These are phyloP conservation scores for Syritta pipiens DNA, from an alignment of 2,888 invertebrate species.

Conservation along the genomic window DNA sequence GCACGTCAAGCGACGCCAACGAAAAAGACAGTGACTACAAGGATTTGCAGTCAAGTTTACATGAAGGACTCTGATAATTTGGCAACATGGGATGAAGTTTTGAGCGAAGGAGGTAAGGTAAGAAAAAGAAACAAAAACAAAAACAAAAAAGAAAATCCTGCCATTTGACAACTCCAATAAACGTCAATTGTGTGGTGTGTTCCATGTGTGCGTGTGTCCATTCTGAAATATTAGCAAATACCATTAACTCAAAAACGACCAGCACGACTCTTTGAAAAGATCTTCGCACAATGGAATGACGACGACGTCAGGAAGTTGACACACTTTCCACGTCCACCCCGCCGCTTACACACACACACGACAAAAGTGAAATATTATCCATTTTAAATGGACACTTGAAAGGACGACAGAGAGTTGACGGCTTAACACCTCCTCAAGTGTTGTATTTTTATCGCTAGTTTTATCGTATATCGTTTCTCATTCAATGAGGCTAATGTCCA, in stretches of 20 bases:
- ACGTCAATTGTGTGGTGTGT: slow-evolving; percentile 13
- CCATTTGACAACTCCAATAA: background rate
- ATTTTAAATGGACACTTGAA: slow-evolving; percentile 65
- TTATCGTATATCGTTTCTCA: slow-evolving; percentile 67
- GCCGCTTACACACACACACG: slow-evolving; percentile 1
- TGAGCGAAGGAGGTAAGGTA: slow-evolving; percentile 23
- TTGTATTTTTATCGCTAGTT: slow-evolving; percentile 67
- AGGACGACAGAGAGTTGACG: slow-evolving; percentile 58
- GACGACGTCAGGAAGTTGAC: slow-evolving; percentile 33
- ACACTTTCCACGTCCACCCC: slow-evolving; percentile 17
- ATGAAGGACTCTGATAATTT: slow-evolving; percentile 3
- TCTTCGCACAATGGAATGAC: slow-evolving; percentile 7
- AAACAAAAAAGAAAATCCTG: background rate
- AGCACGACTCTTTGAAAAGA: slow-evolving; percentile 29
- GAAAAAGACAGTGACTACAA: slow-evolving; percentile 1
- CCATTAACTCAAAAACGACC: slow-evolving; percentile 33
- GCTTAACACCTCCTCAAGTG: slow-evolving; percentile 64
- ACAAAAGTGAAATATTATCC: slow-evolving; percentile 58
- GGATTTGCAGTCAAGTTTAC: slow-evolving; percentile 35
- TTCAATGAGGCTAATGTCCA: slow-evolving; percentile 68
- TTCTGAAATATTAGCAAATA: slow-evolving; percentile 29
- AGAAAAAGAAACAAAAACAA: no score
- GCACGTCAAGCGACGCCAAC: slow-evolving; percentile 21
- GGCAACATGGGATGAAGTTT: slow-evolving; percentile 44
- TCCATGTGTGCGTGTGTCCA: no score